Base-by-base conservation (phyloP, 2,888 invertebrate species). In the Limulus polyphemus region DNA sequence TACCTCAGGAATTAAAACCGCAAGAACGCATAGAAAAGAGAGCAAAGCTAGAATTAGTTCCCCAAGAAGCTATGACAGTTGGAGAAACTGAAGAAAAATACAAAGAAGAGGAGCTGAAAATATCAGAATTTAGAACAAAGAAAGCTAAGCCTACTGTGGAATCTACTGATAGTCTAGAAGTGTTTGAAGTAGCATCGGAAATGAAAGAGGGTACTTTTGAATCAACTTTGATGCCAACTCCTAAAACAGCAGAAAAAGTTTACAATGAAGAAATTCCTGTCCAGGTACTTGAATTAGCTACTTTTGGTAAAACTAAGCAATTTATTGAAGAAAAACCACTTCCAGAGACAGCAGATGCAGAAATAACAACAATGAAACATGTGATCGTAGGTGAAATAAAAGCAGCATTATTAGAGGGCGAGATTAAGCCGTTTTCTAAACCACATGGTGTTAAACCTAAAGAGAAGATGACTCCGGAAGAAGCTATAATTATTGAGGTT, bases 401-500 rank as follows among this genome's bases (percentile, higher is more conserved):
- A 48, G 48, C 56, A 17, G 56, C 46, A 32, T 32, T 59, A 47
- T 49, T 50, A 47, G 62, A 59, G 56, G 56, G 51, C 3, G 52
- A 50, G 49, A 59, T 54, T 14, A 16, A 32, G 2, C 56, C 59
- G 10, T 47, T 46, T 12, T 49, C 54, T 12, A 9, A 47, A 10
- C 62, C 62, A 9, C n/a, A 32, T n/a, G 59, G 32, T 56, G 51
- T 67, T 50, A 49, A 49, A 32, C 32, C 32, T 32, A 3, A 32
- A 5, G 32, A 32, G 32, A 32, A 32, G 11, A 47, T 67, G 12
- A 58, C 61, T 11, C 3, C 60, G 5, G 57, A 46, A 13, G 60
- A 67, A 47, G 60, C 62, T 13, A 54, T 64, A 9, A 49, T 57
- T 16, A 47, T 65, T 46, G 59, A 64, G 46, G 62, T 67, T 54